phyloP scores from a whole-genome alignment of 2,797 vertebrate genomes.

The Acanthopagrus latus region DNA sequence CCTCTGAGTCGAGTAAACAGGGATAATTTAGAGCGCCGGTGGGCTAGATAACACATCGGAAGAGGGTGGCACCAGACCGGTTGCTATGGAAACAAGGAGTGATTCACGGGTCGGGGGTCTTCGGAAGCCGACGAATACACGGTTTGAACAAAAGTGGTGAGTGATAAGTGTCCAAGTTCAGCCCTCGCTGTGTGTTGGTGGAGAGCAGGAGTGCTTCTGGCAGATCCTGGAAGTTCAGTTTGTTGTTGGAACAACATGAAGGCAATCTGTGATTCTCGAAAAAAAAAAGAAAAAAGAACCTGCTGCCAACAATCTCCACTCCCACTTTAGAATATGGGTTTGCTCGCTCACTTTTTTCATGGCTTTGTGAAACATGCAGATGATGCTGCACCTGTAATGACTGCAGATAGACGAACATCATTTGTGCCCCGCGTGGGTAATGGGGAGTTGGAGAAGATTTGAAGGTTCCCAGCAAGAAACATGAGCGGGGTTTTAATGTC shows the following conservation, averaged over 20 bases:
- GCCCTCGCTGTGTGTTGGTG: slow-evolving; percentile 27
- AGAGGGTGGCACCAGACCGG: slow-evolving; percentile 52
- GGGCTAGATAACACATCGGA: slow-evolving; percentile 37
- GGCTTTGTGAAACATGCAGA: slow-evolving; percentile 42
- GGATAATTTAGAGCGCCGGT: slow-evolving; percentile 29
- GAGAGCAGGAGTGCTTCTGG: slow-evolving; percentile 43
- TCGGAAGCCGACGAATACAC: slow-evolving; percentile 39
- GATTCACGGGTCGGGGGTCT: slow-evolving; percentile 57
- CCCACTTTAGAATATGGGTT: slow-evolving; percentile 45
- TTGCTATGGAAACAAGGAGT: slow-evolving; percentile 72
- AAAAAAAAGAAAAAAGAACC: slow-evolving; percentile 10
- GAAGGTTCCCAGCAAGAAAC: slow-evolving; percentile 57
- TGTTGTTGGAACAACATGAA: slow-evolving; percentile 48
- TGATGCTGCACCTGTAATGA: slow-evolving; percentile 31
- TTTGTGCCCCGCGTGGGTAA: slow-evolving; percentile 36
- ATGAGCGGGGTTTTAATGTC: slow-evolving; percentile 65
- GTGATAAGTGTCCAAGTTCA: slow-evolving; percentile 59
- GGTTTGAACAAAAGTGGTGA: slow-evolving; percentile 46
- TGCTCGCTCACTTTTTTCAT: slow-evolving; percentile 36
- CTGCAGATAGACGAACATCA: slow-evolving; percentile 40
- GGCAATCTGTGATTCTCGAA: slow-evolving; percentile 35
- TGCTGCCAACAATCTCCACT: slow-evolving; percentile 48
- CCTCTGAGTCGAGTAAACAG: slow-evolving; percentile 21
- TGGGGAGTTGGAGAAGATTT: slow-evolving; percentile 37
- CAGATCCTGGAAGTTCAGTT: slow-evolving; percentile 40